Evolutionary conservation across 2,888 invertebrate species (phyloP).

Genomic region (Hypercompe scribonia): DNA sequence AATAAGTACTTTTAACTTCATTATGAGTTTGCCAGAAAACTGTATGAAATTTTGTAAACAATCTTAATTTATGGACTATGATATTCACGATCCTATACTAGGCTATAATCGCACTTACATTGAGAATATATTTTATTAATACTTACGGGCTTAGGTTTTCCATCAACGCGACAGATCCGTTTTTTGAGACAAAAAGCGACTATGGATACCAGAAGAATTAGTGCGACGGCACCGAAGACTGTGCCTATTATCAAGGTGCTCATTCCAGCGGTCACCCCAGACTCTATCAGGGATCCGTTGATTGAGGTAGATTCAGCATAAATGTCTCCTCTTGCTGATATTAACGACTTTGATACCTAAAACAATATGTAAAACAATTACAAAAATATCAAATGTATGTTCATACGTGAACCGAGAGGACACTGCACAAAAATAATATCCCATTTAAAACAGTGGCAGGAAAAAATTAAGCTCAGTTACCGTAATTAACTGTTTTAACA

Average conservation of each 20-base stretch:
- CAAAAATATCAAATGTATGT: no score
- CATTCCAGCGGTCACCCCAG: constrained; percentile 58
- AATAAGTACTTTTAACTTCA: no score
- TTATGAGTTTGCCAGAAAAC: no score
- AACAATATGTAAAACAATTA: constrained; percentile 8
- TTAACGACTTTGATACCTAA: constrained; percentile 68
- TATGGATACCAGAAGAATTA: constrained; percentile 62
- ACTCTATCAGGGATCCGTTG: constrained; percentile 57
- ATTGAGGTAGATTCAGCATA: constrained; percentile 62
- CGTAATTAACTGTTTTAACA: background rate
- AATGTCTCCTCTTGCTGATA: constrained; percentile 58
- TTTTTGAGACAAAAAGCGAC: constrained; percentile 72
- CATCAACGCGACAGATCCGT: constrained; percentile 73
- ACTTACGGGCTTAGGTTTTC: constrained; percentile 80
- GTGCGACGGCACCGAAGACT: constrained; percentile 67
- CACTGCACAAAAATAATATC: no score
- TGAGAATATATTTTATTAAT: background rate
- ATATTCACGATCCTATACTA: no score
- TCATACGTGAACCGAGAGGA: no score
- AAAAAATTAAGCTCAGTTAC: background rate
- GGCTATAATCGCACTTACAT: no score
- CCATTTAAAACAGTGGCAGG: background rate
- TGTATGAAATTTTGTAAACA: no score
- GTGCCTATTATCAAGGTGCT: constrained; percentile 63
- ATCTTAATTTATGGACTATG: no score